Conservation (phyloP, 2,888 invertebrate genomes). For the Sinotaia quadrata region DNA sequence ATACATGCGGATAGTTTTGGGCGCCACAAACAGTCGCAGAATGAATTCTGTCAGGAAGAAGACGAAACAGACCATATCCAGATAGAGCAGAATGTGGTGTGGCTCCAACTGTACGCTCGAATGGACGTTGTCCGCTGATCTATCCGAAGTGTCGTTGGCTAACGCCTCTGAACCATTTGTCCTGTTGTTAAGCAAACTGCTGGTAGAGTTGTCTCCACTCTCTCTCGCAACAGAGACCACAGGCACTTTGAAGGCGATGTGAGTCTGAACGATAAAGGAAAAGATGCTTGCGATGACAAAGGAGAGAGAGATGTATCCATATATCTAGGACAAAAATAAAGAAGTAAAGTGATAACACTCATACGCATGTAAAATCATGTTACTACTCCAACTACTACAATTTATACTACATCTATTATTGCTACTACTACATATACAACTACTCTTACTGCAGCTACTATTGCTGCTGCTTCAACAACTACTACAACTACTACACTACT, state of each 20-base stretch:
- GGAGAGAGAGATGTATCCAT: constrained; percentile 35
- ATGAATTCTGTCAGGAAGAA: constrained; percentile 52
- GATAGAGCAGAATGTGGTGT: constrained; percentile 41
- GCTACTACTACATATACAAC: too few species aligned
- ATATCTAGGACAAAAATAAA: constrained; percentile 33
- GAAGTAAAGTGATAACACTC: neutral
- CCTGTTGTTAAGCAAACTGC: neutral
- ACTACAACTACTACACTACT: too few species aligned
- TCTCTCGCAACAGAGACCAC: neutral
- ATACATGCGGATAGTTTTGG: constrained; percentile 36
- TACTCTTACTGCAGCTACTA: too few species aligned
- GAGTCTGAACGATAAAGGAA: constrained; percentile 40
- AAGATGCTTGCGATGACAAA: constrained; percentile 42
- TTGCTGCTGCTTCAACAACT: too few species aligned
- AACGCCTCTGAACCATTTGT: neutral
- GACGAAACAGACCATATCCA: constrained; percentile 45
- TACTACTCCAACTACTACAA: too few species aligned
- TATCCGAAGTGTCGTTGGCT: neutral
- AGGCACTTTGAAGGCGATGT: constrained; percentile 26
- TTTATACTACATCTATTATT: too few species aligned
- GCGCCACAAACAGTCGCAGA: constrained; percentile 40
- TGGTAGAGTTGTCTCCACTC: neutral
- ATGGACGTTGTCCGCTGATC: neutral
- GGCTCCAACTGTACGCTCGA: neutral
- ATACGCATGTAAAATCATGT: neutral